Evolutionary conservation across 30 jellyfish, hydroid and myxozoan genomes (phyloP), one percentile per base, ranked within the genome.

Genomic region (Rhopilema esculentum): DNA sequence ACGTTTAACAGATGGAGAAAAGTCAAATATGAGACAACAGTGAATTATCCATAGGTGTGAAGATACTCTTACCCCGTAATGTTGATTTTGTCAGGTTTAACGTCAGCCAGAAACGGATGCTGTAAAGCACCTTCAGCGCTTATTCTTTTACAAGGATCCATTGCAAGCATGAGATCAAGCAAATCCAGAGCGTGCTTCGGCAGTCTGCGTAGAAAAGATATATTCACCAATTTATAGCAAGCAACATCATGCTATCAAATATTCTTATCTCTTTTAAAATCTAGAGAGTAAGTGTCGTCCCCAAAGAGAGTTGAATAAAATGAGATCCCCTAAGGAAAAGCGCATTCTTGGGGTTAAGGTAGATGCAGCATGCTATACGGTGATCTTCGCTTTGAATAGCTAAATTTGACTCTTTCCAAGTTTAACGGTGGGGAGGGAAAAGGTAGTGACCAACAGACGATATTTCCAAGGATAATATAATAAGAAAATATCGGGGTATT

Each of bases 181-280:
- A 96, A 85, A 81, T 96, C 99, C 57, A 96, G 66, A 0, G 99
- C 99, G 31, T 92, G 86, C 66, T 69, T 75, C 24, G 99, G 99
- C 49, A 96, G 79, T 50, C 99, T 40, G 12, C 57, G 57, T 40
- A 2, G 9, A 40, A 40, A 40, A n/a, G 12, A 40, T 12, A 40
- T 40, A 12, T 40, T 40, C 57, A 40, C 12, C 12, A 40, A 40
- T 12, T 6, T 2, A 40, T 12, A 40, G 12, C 57, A 40, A 40
- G 57, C 57, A 6, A 40, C 12, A 40, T 40, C 12, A 12, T 40
- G 6, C 6, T 12, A 6, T 6, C 6, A 40, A 40, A 12, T 40
- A 12, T 40, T 40, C 57, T 40, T 6, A 4, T 66, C 33, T 66
- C 19, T 1, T 20, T 6, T 18, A 21, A 66, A 22, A 19, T 19